phyloP scores from a whole-genome alignment of 2,888 invertebrate genomes.

The Oxycera nigricornis region DNA sequence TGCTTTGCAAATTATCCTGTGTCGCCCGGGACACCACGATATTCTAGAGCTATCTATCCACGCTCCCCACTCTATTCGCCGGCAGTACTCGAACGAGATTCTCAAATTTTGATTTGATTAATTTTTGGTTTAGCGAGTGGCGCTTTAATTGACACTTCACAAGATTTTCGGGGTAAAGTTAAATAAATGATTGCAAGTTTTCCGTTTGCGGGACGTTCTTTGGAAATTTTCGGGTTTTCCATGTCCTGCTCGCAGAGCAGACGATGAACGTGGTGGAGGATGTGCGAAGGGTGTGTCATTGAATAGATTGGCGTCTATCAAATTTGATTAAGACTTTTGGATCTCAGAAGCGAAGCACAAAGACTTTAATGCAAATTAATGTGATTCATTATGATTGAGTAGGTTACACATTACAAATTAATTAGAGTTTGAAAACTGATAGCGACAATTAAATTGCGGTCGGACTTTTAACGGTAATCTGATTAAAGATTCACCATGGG shows the following conservation, averaged over 20 bases:
- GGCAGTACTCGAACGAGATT: background rate
- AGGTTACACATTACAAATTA: background rate
- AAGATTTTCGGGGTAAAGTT: slow-evolving; percentile 13
- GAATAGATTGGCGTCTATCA: background rate
- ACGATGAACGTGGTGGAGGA: background rate
- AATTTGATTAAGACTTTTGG: background rate
- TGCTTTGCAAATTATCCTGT: background rate
- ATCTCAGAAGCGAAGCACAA: background rate
- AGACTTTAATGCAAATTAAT: background rate
- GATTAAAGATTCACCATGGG: too few relatives aligned
- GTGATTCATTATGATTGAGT: slow-evolving; percentile 3
- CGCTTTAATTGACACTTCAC: slow-evolving; percentile 27
- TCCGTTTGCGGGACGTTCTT: slow-evolving; percentile 14
- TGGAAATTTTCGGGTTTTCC: background rate
- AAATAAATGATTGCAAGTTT: slow-evolving; percentile 25
- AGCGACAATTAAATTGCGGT: too few relatives aligned
- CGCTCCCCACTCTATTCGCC: background rate
- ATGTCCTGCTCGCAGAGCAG: background rate
- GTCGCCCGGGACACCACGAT: too few relatives aligned
- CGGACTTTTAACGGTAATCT: too few relatives aligned
- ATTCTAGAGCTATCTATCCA: background rate
- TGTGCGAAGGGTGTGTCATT: background rate
- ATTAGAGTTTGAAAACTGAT: background rate
- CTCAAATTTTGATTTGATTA: slow-evolving; percentile 20
- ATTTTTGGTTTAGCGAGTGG: slow-evolving; percentile 16